Base-by-base conservation (phyloP, 2,797 vertebrate species). In the Muscicapa striata region DNA sequence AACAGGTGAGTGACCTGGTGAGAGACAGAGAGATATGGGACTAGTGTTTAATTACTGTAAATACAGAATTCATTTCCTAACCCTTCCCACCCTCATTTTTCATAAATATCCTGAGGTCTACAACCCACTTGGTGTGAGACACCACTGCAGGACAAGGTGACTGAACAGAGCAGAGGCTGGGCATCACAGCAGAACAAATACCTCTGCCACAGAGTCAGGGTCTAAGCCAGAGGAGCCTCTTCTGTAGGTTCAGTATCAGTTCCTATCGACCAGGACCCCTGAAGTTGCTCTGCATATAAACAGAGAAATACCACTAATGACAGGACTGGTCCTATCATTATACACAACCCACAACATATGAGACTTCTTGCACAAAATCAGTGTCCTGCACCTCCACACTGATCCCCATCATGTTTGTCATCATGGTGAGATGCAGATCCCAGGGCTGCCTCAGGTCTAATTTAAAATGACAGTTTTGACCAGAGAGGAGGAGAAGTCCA, bases 311-410 rank as follows among this genome's bases (percentile, higher is more conserved):
- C 36, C 43, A 32, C 18, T 5, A 4, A 48, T 48, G 22, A 48
- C 14, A 48, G 22, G 52, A 38, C 26, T 54, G 43, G 26, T 61
- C 45, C 75, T 41, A 32, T 45, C 62, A 16, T 26, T 62, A 23
- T 4, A 76, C 29, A 64, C 1, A 70, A 41, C 24, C 57, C 26
- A 30, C 2, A 5, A 45, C 27, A 70, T 0, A 0, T 52, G 52
- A 76, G n/a, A 55, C 29, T 76, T 82, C 54, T 69, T 34, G 36
- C 26, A 55, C 7, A 85, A 90, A 80, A 83, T 48, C 55, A 79
- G 23, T 11, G 18, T 77, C 48, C 29, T 70, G 57, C 29, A 83
- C 15, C 14, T 76, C 45, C 46, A 46, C 11, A 16, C 3, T 43
- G 24, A 82, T 59, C 27, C 24, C 24, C 7, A 4, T 72, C 36